Evolutionary conservation across 2,113 vertebrate species (phyloP), one percentile per base, ranked within the genome.

Genomic region (Pogona vitticeps): DNA sequence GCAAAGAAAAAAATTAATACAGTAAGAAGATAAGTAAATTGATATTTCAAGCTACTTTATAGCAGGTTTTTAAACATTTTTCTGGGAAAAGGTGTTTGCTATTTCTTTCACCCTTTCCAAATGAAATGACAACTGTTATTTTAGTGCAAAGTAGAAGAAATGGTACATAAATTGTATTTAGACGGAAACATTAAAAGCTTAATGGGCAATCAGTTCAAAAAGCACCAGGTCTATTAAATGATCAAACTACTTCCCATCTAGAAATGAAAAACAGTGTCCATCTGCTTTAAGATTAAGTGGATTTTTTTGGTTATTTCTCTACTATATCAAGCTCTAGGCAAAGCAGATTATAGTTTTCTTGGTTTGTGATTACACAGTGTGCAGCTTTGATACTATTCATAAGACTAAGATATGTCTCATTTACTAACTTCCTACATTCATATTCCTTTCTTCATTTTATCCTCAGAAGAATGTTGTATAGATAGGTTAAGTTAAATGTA

Each of bases 1-100:
- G 38, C 92, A 89, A 93, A 0, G 2, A 86, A 94, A 91, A 86
- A 15, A 2, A 13, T 38, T 63, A 0, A 3, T 36, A 5, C 65
- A 88, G 28, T 36, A 21, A 67, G 61, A 86, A 80, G 9, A 6
- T 65, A 76, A 82, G 36, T 83, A 46, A 72, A 14, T 14, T 3
- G 81, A 36, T 72, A 33, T 40, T 67, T 84, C 63, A 71, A 3
- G 4, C 9, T 31, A 71, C 26, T 58, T n/a, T 18, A 14, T 33
- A 31, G 40, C 42, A 70, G 52, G 6, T 71, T 28, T 36, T 18
- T 21, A 3, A 72, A 33, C 10, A 28, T 33, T 31, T 23, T 5
- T 2, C 1, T 14, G 67, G n/a, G 71, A 86, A 72, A 63, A 26
- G 28, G 36, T 28, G 21, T 56, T 86, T 73, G 77, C 76, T 46